These are phyloP conservation scores for Australoheros scitulus DNA, from an alignment of 2,113 vertebrate species.

Conservation along the genomic window DNA sequence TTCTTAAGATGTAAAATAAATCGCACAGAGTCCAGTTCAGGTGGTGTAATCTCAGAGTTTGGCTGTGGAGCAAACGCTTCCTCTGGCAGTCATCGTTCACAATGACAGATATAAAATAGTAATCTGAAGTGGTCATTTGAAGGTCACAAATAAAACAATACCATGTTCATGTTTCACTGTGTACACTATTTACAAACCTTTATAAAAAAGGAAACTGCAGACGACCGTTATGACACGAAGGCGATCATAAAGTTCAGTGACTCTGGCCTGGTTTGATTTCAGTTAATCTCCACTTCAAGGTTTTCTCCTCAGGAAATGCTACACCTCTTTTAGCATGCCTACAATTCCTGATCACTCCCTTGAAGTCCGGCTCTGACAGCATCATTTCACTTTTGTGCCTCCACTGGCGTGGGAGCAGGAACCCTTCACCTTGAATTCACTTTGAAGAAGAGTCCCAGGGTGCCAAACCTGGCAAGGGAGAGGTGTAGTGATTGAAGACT, in stretches of 20 bases:
- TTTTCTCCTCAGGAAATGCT: neutral
- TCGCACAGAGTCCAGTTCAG: neutral
- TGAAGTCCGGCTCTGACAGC: neutral
- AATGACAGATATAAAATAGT: conserved; percentile 29
- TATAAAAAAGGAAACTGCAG: conserved; percentile 12
- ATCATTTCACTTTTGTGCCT: neutral
- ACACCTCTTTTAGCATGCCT: neutral
- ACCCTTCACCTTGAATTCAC: no score
- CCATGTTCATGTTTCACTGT: conserved; percentile 19
- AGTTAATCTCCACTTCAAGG: neutral
- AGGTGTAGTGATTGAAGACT: neutral
- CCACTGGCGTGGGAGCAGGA: neutral
- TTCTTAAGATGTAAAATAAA: neutral
- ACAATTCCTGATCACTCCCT: neutral
- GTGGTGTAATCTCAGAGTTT: conserved; percentile 38
- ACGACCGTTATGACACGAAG: conserved; percentile 25
- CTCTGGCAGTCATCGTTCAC: conserved; percentile 13
- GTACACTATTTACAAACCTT: conserved; percentile 49
- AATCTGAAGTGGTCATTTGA: conserved; percentile 57
- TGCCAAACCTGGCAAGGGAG: neutral
- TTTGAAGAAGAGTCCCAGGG: neutral
- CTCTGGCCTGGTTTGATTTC: neutral
- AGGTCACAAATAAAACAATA: conserved; percentile 33
- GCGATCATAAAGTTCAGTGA: neutral
- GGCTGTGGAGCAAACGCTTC: neutral